Base-by-base conservation (phyloP, 1,140 invertebrate genomes). In the Aphelenchoides fujianensis region DNA sequence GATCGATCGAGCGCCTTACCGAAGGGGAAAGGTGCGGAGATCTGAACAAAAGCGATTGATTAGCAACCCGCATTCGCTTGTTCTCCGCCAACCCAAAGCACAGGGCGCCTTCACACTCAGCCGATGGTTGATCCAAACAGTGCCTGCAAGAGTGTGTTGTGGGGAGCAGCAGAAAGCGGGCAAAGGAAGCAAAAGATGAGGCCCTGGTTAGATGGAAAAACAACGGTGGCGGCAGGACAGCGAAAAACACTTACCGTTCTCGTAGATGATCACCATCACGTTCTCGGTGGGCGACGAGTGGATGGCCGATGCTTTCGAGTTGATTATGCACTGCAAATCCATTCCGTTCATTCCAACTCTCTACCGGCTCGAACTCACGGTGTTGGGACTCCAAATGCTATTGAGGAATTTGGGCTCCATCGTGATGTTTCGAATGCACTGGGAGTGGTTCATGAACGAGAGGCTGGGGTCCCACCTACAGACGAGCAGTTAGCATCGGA, bases 271-370 rank as follows among this genome's bases (percentile, higher is more conserved):
- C 48, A 82, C 73, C 81, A 83, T 84, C 23, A 83, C 75, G 69
- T 83, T 83, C 69, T 83, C 82, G 7, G 83, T 80, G 30, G 82
- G 83, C 3, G 81, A 83, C 12, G 79, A 59, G 70, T 83, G 82
- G 2, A 83, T 74, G 12, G 68, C 74, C 7, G 82, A 74, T 19
- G 63, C 30, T 57, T 83, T 83, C 12, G 81, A 82, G 54, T 83
- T 83, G 19, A 83, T 83, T 31, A 83, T 67, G 63, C 81, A 78
- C 37, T 74, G 35, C 16, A 74, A 64, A n/a, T n/a, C n/a, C n/a
- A n/a, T n/a, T n/a, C n/a, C n/a, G n/a, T n/a, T n/a, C n/a, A n/a
- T n/a, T n/a, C n/a, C n/a, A n/a, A n/a, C n/a, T n/a, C n/a, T n/a
- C n/a, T n/a, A n/a, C n/a, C n/a, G n/a, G n/a, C n/a, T n/a, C n/a